Conservation (phyloP, 2,888 invertebrate genomes). For the Ernsta delagoae region DNA sequence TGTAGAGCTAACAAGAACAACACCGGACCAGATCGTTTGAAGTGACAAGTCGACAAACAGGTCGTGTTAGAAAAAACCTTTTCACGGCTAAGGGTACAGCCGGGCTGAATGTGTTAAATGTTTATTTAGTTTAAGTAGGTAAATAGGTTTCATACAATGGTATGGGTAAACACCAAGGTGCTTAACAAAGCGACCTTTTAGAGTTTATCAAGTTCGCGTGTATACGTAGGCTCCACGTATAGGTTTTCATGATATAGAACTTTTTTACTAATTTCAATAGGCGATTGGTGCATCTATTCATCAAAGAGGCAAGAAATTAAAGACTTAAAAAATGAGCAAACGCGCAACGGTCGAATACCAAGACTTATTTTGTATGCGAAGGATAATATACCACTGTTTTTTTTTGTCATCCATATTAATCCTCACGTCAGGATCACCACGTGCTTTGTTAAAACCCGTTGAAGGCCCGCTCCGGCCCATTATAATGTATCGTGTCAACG, state of each 20-base stretch:
- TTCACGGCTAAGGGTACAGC: constrained; percentile 35
- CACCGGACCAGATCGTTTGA: constrained; percentile 47
- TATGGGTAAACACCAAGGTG: constrained; percentile 18
- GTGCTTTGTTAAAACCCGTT: constrained; percentile 82
- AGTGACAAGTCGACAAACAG: constrained; percentile 63
- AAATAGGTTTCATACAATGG: constrained; percentile 30
- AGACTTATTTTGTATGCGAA: constrained; percentile 72
- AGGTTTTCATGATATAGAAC: too few relatives aligned
- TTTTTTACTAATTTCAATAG: background rate
- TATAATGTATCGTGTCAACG: constrained; percentile 84
- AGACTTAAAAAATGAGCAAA: constrained; percentile 39
- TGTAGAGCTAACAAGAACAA: constrained; percentile 35
- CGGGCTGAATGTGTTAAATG: constrained; percentile 25
- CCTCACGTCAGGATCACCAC: constrained; percentile 82
- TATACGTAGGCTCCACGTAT: background rate
- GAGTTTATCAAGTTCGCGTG: constrained; percentile 16
- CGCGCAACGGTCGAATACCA: constrained; percentile 51
- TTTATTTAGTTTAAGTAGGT: constrained; percentile 36
- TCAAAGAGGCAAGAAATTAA: constrained; percentile 61
- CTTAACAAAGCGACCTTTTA: constrained; percentile 11
- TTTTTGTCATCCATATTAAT: constrained; percentile 82
- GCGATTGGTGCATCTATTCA: constrained; percentile 15
- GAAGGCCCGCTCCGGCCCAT: constrained; percentile 75
- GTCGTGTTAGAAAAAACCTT: constrained; percentile 35
- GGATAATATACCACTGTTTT: constrained; percentile 63